Evolutionary conservation across 2,113 vertebrate species (phyloP), one percentile per base, ranked within the genome.

Genomic region (Heterotilapia buettikoferi): DNA sequence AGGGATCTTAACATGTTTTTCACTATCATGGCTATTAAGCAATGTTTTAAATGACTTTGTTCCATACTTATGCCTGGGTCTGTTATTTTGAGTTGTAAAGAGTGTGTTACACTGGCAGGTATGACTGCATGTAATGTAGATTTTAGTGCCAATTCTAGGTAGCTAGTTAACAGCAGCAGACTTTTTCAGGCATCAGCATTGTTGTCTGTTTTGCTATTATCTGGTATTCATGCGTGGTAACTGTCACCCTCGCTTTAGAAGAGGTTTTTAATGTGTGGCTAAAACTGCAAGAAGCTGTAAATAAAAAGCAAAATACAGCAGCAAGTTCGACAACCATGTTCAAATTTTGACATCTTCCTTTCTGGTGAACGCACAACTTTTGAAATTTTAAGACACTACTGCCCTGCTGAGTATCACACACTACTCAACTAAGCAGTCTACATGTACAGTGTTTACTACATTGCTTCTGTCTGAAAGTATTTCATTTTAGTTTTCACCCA

Each of bases 391-490:
- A 45, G 21, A 5, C 0, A 11, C 24, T 45, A 47, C 24, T 76
- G 24, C 14, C 40, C 68, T 29, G 68, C 24, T 76, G 14, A 76
- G 40, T 29, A 76, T 76, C 14, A 47, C 40, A 26, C 9, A 29
- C 40, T 29, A 5, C 68, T 26, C 40, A 26, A 0, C 21, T 0
- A 73, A 29, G 68, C 0, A 76, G 21, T 0, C 21, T 45, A 47
- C 13, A 47, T 76, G 24, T 11, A 50, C 26, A 19, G 71, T 50
- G 24, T 50, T 76, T 78, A 19, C 26, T 12, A 0, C 11, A 9
- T 40, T 68, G 19, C 68, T 73, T 73, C 38, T 45, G 24, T 78
- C 43, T 19, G 16, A 29, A 78, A n/a, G 1, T 24, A 13, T 40
- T 26, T 61, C 13, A 19, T 66, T 29, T 11, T 10, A 47, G 14